These are phyloP conservation scores for Haliclona indistincta DNA, from an alignment of 37 sponge, comb jelly and placozoan genomes.

Conservation along the genomic window DNA sequence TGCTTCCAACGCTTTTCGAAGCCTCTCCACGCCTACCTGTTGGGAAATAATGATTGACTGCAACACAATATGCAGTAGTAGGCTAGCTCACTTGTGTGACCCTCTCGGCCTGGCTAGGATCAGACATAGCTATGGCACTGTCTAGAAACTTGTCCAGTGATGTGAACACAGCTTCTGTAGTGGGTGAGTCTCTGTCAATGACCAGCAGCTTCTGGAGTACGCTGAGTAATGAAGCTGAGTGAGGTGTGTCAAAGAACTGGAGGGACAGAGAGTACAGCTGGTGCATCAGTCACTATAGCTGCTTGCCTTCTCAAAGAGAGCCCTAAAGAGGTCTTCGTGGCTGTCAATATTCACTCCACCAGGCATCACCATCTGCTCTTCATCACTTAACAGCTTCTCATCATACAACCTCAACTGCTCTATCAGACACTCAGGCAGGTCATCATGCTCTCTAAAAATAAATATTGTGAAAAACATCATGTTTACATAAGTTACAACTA, in stretches of 20 bases:
- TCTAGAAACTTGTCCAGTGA: neutral
- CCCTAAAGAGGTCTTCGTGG: slow-evolving; percentile 29
- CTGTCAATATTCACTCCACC: slow-evolving; percentile 27
- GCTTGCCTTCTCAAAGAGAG: slow-evolving; percentile 1
- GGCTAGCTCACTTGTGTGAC: neutral
- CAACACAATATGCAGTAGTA: neutral
- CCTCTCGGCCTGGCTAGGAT: neutral
- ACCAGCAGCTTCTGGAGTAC: slow-evolving; percentile 28
- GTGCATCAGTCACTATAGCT: neutral
- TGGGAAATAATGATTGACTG: neutral
- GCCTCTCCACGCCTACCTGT: slow-evolving; percentile 2
- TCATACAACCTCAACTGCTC: slow-evolving; percentile 38
- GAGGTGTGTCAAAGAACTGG: slow-evolving; percentile 21
- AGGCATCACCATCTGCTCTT: slow-evolving; percentile 12
- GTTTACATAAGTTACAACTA: too few relatives aligned
- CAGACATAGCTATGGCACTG: slow-evolving; percentile 5
- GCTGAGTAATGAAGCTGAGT: slow-evolving; percentile 9
- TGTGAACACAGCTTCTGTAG: slow-evolving; percentile 23
- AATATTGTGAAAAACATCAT: too few relatives aligned
- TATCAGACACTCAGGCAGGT: neutral
- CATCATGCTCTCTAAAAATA: neutral
- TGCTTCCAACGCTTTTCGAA: neutral
- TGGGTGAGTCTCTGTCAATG: slow-evolving; percentile 13
- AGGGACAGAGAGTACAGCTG: neutral
- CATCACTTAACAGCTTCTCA: slow-evolving; percentile 12